Evolutionary conservation across 2,113 vertebrate genomes (phyloP).

Genomic region (Pristiophorus japonicus): DNA sequence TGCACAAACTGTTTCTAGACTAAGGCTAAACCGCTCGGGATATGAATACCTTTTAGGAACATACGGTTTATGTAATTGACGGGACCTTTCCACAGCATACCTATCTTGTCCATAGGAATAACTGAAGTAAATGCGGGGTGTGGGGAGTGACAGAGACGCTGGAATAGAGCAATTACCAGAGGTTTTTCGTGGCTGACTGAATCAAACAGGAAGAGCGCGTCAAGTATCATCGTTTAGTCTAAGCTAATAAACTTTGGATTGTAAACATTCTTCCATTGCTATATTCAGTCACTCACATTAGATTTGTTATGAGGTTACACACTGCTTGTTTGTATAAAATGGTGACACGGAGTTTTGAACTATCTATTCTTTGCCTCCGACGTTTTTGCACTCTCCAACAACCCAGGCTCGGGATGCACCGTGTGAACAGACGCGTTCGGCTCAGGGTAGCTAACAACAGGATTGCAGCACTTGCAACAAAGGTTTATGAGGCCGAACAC

Average conservation of each 20-base stretch:
- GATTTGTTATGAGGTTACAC: not conserved
- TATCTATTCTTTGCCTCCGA: not conserved
- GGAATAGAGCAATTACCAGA: not conserved
- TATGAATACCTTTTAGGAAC: no score
- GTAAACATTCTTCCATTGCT: not conserved
- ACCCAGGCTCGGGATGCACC: not conserved
- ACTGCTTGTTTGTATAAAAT: not conserved
- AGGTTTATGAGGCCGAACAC: not conserved
- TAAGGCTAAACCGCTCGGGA: no score
- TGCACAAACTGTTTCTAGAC: not conserved
- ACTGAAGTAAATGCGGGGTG: not conserved
- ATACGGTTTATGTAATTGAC: not conserved
- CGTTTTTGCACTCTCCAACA: not conserved
- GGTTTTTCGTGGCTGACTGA: not conserved
- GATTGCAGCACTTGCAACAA: not conserved
- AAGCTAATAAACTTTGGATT: not conserved
- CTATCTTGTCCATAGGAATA: not conserved
- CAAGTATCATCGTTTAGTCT: not conserved
- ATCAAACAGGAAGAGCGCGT: not conserved
- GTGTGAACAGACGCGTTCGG: not conserved
- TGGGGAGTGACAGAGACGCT: not conserved
- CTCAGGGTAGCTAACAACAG: conserved; percentile 12
- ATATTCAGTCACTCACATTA: not conserved
- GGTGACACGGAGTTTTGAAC: not conserved
- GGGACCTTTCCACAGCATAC: not conserved